Conservation (phyloP, 2,113 vertebrate species). For the Neolamprologus kungweensis region DNA sequence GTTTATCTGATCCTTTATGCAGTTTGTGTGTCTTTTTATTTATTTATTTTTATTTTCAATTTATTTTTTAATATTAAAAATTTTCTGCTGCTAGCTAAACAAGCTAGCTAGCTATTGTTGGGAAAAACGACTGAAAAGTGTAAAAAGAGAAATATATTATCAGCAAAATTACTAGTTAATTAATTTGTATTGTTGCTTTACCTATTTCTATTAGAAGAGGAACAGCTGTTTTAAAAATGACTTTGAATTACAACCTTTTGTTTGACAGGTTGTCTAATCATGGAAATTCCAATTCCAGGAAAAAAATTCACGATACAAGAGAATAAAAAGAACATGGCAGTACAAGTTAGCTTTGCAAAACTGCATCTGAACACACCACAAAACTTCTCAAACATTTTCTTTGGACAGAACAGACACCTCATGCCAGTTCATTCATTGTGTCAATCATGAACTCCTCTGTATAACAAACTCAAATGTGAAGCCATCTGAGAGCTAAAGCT, state of each 20-base stretch:
- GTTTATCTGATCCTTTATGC: not conserved
- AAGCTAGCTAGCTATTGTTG: not conserved
- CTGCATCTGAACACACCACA: not conserved
- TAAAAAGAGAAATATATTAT: not conserved
- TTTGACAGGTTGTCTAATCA: not conserved
- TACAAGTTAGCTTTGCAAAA: not conserved
- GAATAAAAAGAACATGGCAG: not conserved
- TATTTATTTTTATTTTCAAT: not conserved
- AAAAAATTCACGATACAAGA: not conserved
- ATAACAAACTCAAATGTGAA: not conserved
- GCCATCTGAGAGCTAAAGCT: not conserved
- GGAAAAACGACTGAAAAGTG: not conserved
- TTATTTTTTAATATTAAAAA: not conserved
- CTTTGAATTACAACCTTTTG: not conserved
- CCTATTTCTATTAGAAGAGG: not conserved
- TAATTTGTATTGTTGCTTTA: not conserved
- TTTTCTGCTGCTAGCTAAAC: accelerated
- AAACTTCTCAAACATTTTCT: not conserved
- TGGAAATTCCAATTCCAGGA: not conserved
- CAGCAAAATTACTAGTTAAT: not conserved
- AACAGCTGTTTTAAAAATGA: not conserved
- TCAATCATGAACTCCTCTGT: not conserved
- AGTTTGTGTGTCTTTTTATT: not conserved
- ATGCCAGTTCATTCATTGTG: accelerated
- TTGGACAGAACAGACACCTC: not conserved